phyloP scores from a whole-genome alignment of 2,797 vertebrate genomes.

The Balearica regulorum region DNA sequence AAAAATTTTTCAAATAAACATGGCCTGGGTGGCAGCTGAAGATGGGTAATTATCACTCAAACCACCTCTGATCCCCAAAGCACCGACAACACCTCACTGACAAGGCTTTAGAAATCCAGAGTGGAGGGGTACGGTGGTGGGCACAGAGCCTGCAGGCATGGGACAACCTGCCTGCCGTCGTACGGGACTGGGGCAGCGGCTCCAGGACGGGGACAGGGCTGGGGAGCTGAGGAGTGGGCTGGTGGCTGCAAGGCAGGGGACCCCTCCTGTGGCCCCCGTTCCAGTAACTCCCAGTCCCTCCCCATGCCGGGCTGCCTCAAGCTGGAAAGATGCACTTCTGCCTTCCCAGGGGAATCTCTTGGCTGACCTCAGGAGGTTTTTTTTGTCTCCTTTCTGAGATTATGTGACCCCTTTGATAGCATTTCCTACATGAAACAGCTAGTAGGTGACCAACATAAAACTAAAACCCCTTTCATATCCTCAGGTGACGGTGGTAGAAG shows the following conservation, averaged over 20 bases:
- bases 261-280: accelerated
- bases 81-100: background rate
- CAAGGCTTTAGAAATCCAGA: background rate
- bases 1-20: background rate
- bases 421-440: background rate
- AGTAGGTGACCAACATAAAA: background rate
- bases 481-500: background rate
- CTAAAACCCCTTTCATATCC: accelerated
- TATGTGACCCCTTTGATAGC: background rate
- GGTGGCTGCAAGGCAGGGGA: background rate
- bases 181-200: accelerated
- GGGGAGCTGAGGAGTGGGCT: background rate
- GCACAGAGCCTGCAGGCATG: background rate
- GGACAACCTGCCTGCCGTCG: background rate
- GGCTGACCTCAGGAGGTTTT: background rate
- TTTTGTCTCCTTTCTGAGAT: background rate
- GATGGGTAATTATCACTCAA: background rate
- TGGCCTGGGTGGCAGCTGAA: background rate
- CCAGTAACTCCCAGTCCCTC: background rate
- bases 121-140: background rate
- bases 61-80: background rate
- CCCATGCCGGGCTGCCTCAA: background rate
- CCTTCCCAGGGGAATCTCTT: background rate
- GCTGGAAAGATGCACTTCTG: background rate
- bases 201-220: background rate